These are phyloP conservation scores for Mactra quadrangularis DNA, from an alignment of 1,140 invertebrate species.

Conservation along the genomic window DNA sequence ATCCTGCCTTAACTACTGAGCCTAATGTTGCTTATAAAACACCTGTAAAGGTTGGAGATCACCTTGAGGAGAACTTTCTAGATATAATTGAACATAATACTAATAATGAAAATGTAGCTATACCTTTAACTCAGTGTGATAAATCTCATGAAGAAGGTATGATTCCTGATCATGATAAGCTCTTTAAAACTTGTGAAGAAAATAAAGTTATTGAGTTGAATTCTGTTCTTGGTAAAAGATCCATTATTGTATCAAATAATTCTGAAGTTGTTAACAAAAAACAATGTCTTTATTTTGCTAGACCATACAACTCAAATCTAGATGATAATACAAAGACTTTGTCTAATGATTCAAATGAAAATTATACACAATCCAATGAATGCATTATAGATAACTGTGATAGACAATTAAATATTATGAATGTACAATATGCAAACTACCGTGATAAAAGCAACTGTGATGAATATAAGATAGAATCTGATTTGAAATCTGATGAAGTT, in stretches of 20 bases:
- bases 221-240: background rate
- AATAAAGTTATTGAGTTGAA: too few relatives aligned
- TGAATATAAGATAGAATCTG: background rate
- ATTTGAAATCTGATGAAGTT: too few relatives aligned
- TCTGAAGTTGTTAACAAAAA: background rate
- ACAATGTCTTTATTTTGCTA: background rate
- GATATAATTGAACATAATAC: too few relatives aligned
- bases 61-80: too few relatives aligned
- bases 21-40: too few relatives aligned
- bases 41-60: too few relatives aligned
- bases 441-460: background rate
- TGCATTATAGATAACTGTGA: slow-evolving; percentile 14
- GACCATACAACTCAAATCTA: background rate
- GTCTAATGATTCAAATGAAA: background rate
- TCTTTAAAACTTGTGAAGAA: too few relatives aligned
- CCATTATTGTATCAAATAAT: background rate
- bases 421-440: background rate
- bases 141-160: too few relatives aligned
- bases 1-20: too few relatives aligned
- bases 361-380: background rate
- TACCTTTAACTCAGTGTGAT: too few relatives aligned
- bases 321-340: background rate
- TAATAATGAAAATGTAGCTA: too few relatives aligned
- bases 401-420: background rate
- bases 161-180: too few relatives aligned